These are phyloP conservation scores for Drosophila novamexicana DNA, from an alignment of 1,140 invertebrate genomes.

Conservation along the genomic window DNA sequence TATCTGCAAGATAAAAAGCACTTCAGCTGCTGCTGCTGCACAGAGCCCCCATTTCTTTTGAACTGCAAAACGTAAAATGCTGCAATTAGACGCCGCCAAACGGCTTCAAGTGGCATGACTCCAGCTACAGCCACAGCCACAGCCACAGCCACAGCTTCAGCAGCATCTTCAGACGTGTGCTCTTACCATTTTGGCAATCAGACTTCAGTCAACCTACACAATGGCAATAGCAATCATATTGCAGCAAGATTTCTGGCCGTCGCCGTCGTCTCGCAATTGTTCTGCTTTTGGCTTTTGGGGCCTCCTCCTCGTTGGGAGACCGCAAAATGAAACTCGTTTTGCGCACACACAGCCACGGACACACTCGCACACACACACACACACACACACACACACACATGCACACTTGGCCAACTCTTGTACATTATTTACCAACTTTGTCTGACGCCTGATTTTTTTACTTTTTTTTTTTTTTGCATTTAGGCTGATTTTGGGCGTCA, in stretches of 20 bases:
- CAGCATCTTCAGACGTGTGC: slow-evolving; percentile 63
- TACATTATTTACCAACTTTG: slow-evolving; percentile 52
- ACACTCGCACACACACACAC: slow-evolving; percentile 30
- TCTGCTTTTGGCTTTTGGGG: slow-evolving; percentile 73
- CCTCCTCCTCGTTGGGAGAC: slow-evolving; percentile 37
- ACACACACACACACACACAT: slow-evolving; percentile 17
- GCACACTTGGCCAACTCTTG: slow-evolving; percentile 35
- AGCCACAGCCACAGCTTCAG: slow-evolving; percentile 15
- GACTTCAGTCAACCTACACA: slow-evolving; percentile 61
- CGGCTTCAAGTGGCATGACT: slow-evolving; percentile 59
- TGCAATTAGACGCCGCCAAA: slow-evolving; percentile 63
- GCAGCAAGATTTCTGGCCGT: slow-evolving; percentile 59
- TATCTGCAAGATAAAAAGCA: slow-evolving; percentile 65
- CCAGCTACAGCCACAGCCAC: slow-evolving; percentile 3
- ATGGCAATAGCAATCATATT: slow-evolving; percentile 61
- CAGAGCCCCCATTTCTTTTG: slow-evolving; percentile 59
- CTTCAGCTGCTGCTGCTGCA: slow-evolving; percentile 33
- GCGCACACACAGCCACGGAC: slow-evolving; percentile 29
- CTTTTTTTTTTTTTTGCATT: slow-evolving; percentile 44
- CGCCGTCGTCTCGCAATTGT: slow-evolving; percentile 61
- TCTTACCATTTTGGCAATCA: slow-evolving; percentile 69
- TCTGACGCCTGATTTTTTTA: slow-evolving; percentile 38
- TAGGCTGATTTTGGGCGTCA: slow-evolving; percentile 60
- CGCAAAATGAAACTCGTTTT: slow-evolving; percentile 66
- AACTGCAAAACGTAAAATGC: slow-evolving; percentile 72